These are phyloP conservation scores for Entomyzon cyanotis DNA, from an alignment of 2,113 vertebrate species.

Conservation along the genomic window DNA sequence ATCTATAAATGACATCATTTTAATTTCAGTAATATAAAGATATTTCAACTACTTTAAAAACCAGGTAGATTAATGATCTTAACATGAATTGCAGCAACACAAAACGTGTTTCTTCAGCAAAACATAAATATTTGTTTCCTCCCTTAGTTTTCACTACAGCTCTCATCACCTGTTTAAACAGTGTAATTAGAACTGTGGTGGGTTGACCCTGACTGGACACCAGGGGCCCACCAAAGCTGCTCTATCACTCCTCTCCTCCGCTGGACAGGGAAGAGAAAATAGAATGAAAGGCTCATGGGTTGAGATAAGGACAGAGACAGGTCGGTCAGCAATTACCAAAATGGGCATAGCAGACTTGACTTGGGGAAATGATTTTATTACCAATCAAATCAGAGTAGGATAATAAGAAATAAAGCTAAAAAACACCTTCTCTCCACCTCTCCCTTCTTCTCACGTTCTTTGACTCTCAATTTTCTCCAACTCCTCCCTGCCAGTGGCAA, in stretches of 20 bases:
- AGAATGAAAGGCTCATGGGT: rapidly evolving
- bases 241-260: not conserved
- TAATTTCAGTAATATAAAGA: not conserved
- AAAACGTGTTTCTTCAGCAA: not conserved
- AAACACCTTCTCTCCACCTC: not conserved
- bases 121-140: not conserved
- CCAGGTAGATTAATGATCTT: not conserved
- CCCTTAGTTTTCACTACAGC: not conserved
- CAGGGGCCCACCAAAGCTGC: not conserved
- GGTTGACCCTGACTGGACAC: not conserved
- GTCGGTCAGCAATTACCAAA: not conserved
- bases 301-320: not conserved
- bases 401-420: not conserved
- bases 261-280: not conserved
- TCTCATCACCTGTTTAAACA: not conserved
- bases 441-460: not conserved
- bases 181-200: not conserved
- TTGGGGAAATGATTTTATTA: not conserved
- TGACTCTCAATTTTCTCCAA: not conserved
- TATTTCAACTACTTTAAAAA: not conserved
- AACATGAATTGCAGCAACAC: not conserved
- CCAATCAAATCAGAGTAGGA: not conserved
- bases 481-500: not conserved
- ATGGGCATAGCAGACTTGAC: not conserved
- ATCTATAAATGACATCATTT: not conserved